Base-by-base conservation (phyloP, 1,140 invertebrate genomes). In the Orussus abietinus region DNA sequence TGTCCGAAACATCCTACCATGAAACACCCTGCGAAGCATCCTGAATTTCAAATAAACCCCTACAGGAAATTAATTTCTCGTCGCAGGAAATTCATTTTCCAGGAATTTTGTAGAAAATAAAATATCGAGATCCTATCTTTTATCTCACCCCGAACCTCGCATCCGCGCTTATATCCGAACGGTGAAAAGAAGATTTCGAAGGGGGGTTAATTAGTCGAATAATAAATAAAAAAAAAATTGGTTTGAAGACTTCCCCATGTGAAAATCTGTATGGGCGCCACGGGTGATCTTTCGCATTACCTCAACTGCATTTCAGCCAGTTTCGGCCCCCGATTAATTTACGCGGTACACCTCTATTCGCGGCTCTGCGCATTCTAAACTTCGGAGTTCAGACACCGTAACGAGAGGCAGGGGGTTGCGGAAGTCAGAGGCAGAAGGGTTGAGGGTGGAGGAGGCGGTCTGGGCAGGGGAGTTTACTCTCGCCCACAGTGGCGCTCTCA, bases 241-340 rank as follows among this genome's bases (percentile, higher is more conserved):
- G 22, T 25, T 7, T 25, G 22, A 6, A 25, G 22, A n/a, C n/a
- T n/a, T 25, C 22, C n/a, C 22, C n/a, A 6, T 6, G 22, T 25
- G 6, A 25, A 25, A 6, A 7, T 7, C 22, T 7, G n/a, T 25
- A 25, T 7, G 22, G 22, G 22, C 6, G 22, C 6, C 22, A 6
- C 6, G n/a, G 6, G 22, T 25, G 6, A n/a, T 25, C 22, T 6
- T 6, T n/a, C 6, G 22, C 22, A n/a, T 25, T 25, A n/a, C 22
- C n/a, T n/a, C 22, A n/a, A 47, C 48, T 50, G 48, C 44, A 50
- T 29, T n/a, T 36, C 15, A 37, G 48, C 48, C 48, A 50, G 22
- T 7, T 38, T 36, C 38, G 44, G 26, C 42, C 33, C 45, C 47
- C 48, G 48, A 50, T 50, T 50, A 47, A 50, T 50, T 50, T 47